Conservation (phyloP, 2,888 invertebrate genomes). For the Chaetogeoica ovagalla region DNA sequence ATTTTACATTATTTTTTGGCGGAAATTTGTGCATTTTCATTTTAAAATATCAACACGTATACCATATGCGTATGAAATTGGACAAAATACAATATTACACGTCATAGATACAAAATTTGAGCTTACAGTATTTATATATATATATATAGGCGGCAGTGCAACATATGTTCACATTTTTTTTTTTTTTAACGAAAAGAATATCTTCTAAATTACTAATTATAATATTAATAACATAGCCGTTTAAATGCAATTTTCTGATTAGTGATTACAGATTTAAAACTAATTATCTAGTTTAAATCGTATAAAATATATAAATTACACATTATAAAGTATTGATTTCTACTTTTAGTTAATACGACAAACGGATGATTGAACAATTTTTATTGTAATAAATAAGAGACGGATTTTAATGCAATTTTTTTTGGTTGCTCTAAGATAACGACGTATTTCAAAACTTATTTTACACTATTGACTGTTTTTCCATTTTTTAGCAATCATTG, state of each 20-base stretch:
- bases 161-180: constrained; percentile 9
- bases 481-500: too few relatives aligned
- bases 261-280: constrained; percentile 5
- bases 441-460: too few relatives aligned
- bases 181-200: not conserved
- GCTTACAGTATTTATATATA: constrained; percentile 9
- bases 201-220: not conserved
- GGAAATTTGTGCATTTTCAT: too few relatives aligned
- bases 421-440: too few relatives aligned
- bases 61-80: not conserved
- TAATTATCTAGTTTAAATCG: constrained; percentile 7
- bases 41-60: too few relatives aligned
- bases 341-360: constrained; percentile 3
- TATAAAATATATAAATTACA: constrained; percentile 13
- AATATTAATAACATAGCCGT: not conserved
- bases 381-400: too few relatives aligned
- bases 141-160: too few relatives aligned
- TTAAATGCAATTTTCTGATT: constrained; percentile 39
- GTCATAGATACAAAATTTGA: constrained; percentile 15
- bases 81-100: not conserved
- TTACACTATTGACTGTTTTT: too few relatives aligned
- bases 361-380: not conserved
- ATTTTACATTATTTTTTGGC: too few relatives aligned
- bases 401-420: too few relatives aligned
- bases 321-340: constrained; percentile 13